These are phyloP conservation scores for Acleris holmiana DNA, from an alignment of 2,888 invertebrate species.

Conservation along the genomic window DNA sequence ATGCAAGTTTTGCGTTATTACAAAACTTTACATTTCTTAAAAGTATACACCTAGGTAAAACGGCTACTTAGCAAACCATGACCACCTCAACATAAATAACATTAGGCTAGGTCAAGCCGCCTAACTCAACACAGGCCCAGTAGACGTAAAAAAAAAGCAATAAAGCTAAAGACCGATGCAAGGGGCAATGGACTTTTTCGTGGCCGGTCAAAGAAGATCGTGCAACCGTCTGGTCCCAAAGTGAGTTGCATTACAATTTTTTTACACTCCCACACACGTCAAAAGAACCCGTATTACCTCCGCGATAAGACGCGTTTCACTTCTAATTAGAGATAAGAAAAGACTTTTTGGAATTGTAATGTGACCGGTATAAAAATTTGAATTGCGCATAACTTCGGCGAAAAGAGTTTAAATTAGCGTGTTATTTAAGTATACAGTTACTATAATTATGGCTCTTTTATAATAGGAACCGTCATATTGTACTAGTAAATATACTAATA, in stretches of 20 bases:
- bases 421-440: too few species aligned
- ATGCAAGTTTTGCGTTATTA: too few species aligned
- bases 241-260: slow-evolving; percentile 69
- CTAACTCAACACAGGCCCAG: slow-evolving; percentile 73
- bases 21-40: too few species aligned
- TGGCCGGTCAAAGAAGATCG: slow-evolving; percentile 68
- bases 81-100: slow-evolving; percentile 64
- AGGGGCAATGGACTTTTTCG: slow-evolving; percentile 79
- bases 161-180: slow-evolving; percentile 55
- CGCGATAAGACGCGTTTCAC: background rate
- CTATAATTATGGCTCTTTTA: background rate
- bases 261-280: slow-evolving; percentile 30
- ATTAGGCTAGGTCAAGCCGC: slow-evolving; percentile 81
- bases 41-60: too few species aligned
- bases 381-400: slow-evolving; percentile 35
- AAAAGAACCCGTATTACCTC: slow-evolving; percentile 42
- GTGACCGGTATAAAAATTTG: slow-evolving; percentile 23
- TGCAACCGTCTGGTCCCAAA: slow-evolving; percentile 57
- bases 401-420: background rate
- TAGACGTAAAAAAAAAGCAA: slow-evolving; percentile 60
- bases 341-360: slow-evolving; percentile 17
- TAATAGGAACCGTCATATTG: too few species aligned
- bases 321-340: background rate
- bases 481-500: too few species aligned
- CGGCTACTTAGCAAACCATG: background rate